Evolutionary conservation across 1,140 invertebrate genomes (phyloP).

Genomic region (Drusus annulatus): DNA sequence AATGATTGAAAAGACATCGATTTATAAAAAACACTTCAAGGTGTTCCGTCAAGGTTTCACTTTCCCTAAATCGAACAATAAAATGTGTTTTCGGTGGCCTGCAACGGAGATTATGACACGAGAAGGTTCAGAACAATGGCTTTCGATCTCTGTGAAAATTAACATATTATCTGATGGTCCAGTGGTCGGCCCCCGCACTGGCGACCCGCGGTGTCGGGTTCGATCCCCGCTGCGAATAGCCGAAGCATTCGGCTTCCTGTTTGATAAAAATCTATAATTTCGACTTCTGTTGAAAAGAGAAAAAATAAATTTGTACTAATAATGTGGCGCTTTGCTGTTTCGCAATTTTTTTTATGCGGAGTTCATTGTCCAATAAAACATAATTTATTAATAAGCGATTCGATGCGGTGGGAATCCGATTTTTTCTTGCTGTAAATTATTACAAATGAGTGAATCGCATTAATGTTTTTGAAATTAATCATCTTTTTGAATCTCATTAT

Average conservation of each 20-base stretch:
- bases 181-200: background rate
- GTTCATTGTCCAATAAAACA: slow-evolving; percentile 21
- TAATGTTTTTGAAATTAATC: slow-evolving; percentile 4
- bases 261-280: slow-evolving; percentile 7
- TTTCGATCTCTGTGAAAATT: background rate
- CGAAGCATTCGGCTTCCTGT: slow-evolving; percentile 38
- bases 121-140: background rate
- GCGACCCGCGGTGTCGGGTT: slow-evolving; percentile 25
- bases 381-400: slow-evolving; percentile 27
- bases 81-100: background rate
- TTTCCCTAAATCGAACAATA: slow-evolving; percentile 18
- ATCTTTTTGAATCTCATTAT: no score
- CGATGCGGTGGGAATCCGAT: slow-evolving; percentile 13
- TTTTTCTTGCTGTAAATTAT: background rate
- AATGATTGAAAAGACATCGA: no score
- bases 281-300: slow-evolving; percentile 30
- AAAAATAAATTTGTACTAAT: slow-evolving; percentile 6
- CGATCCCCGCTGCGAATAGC: slow-evolving; percentile 27
- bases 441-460: background rate
- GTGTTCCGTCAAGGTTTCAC: slow-evolving; percentile 14
- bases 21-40: background rate
- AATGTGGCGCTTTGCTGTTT: slow-evolving; percentile 15
- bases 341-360: slow-evolving; percentile 18
- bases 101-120: background rate
- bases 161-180: slow-evolving; percentile 39